Conservation (phyloP, 2,113 vertebrate species). For the Columba janthina region DNA sequence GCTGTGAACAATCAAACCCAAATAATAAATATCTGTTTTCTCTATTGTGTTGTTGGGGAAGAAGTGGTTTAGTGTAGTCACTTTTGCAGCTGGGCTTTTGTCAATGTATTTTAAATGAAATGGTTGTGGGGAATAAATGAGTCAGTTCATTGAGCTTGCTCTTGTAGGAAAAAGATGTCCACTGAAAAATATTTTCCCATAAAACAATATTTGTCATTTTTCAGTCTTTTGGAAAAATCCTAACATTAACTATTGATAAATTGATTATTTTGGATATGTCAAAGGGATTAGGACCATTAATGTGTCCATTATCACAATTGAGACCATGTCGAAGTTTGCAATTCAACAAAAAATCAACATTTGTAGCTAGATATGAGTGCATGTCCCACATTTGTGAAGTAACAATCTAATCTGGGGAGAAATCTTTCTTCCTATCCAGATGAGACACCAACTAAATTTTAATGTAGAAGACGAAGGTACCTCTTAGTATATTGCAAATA, state of each 20-base stretch:
- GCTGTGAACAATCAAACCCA: neutral
- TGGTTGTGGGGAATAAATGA: neutral
- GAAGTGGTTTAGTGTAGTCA: neutral
- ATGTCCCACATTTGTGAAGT: neutral
- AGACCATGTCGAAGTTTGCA: neutral
- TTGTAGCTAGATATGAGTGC: neutral
- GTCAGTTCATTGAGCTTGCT: neutral
- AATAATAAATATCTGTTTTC: conserved; percentile 29
- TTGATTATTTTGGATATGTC: neutral
- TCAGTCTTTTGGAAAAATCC: neutral
- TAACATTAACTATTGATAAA: neutral
- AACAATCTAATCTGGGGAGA: neutral
- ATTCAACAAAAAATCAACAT: neutral
- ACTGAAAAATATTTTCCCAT: neutral
- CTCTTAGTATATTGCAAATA: neutral
- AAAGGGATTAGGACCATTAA: neutral
- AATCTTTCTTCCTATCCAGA: neutral
- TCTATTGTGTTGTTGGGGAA: neutral
- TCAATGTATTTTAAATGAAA: neutral
- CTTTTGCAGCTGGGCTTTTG: conserved; percentile 24
- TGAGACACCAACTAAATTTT: neutral
- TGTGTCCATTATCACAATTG: neutral
- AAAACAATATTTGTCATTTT: neutral
- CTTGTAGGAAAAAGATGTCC: neutral
- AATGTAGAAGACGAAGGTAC: neutral